phyloP scores from a whole-genome alignment of 1,140 invertebrate species.

The Eriocheir sinensis region DNA sequence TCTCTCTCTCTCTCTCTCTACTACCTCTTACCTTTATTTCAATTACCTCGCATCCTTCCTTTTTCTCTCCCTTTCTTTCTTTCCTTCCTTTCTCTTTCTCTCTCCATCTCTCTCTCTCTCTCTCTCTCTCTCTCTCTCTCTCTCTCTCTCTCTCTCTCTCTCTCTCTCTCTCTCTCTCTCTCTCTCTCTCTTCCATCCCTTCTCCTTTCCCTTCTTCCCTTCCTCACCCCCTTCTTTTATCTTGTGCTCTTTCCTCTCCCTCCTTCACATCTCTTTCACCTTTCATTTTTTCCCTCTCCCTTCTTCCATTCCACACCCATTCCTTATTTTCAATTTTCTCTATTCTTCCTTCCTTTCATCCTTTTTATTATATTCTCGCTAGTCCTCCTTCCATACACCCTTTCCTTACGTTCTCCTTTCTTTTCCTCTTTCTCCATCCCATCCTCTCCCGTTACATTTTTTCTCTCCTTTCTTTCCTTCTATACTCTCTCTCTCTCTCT shows the following conservation, averaged over 20 bases:
- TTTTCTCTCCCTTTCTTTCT: background rate
- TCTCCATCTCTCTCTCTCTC: background rate
- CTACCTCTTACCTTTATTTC: background rate
- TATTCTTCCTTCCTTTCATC: no score
- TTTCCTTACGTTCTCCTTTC: no score
- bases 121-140: background rate
- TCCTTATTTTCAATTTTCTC: no score
- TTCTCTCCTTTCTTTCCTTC: background rate
- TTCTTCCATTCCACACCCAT: no score
- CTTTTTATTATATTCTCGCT: no score
- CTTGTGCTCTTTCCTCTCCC: background rate
- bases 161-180: background rate
- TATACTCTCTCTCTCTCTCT: background rate
- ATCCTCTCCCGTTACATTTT: background rate
- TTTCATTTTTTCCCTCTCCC: no score
- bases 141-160: background rate
- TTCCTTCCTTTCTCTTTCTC: background rate
- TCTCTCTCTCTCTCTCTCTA: background rate
- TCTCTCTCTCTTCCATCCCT: background rate
- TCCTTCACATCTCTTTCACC: no score
- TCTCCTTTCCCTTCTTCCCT: background rate
- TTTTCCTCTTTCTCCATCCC: background rate
- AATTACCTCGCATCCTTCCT: background rate
- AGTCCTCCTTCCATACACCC: no score
- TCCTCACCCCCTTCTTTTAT: background rate